Base-by-base conservation (phyloP, 2,797 vertebrate species). In the Linurgus olivaceus region DNA sequence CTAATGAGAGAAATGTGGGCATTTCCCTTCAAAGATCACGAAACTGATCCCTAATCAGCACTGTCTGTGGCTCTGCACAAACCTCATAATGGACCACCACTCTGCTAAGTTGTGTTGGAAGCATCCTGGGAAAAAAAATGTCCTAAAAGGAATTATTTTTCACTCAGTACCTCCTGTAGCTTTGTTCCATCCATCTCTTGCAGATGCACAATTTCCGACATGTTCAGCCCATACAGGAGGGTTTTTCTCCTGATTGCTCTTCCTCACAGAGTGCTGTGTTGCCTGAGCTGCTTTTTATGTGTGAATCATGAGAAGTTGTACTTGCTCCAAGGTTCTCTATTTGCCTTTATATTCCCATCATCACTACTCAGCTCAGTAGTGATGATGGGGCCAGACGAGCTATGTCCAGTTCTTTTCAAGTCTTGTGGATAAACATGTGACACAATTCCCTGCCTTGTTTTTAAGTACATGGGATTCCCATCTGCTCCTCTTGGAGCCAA, bases 221-320 rank as follows among this genome's bases (percentile, higher is more conserved):
- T 0, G 1, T 40, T 45, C 54, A 70, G 35, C 13, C 31, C 7
- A 15, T 58, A n/a, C 8, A 66, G 25, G 19, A 67, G 13, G 9
- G 7, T 47, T 66, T 78, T 65, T 25, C 47, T 77, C 6, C n/a
- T 29, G 26, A 3, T 1, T 10, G 7, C 10, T 11, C 10, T 44
- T 78, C 23, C 23, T 65, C 70, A 35, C 0, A 0, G 33, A 33
- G 10, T 12, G 40, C 23, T 3, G 1, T 50, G 12, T 21, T 75
- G 33, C 58, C 35, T 37, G 63, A 84, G 21, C 31, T 63, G 44
- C 29, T 63, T 73, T 70, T 62, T 25, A 9, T 3, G 0, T 7
- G 20, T 29, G 18, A 38, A 37, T 61, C 17, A 26, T 0, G 2
- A 54, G 28, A 47, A 84, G n/a, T 3, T 54, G 11, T 29, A 20